Conservation (phyloP, 2,113 vertebrate genomes). For the Campylomormyrus tamandua region DNA sequence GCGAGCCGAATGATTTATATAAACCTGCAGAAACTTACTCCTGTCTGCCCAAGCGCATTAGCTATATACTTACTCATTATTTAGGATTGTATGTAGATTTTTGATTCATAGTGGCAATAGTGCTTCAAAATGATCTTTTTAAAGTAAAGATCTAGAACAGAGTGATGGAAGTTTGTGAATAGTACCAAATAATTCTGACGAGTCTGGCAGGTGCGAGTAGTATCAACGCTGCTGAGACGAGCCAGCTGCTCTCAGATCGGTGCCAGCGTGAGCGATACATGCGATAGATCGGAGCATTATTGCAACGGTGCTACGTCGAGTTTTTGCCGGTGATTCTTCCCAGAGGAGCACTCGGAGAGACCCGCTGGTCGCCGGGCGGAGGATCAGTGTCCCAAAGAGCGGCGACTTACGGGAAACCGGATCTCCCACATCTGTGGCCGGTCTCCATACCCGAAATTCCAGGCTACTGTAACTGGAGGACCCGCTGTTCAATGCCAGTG, state of each 20-base stretch:
- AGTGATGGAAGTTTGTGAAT: background rate
- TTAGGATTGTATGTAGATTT: background rate
- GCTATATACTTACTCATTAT: background rate
- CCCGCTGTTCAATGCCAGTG: slow-evolving; percentile 45
- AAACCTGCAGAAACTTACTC: background rate
- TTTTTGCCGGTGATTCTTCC: background rate
- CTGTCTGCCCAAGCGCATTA: background rate
- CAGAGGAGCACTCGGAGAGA: background rate
- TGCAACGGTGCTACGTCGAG: too few species aligned
- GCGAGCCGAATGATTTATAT: background rate
- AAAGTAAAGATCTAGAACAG: background rate
- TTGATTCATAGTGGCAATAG: background rate
- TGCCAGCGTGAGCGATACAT: background rate
- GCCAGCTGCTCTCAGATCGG: background rate
- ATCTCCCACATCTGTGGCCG: slow-evolving; percentile 59
- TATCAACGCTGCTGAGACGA: background rate
- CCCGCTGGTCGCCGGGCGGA: background rate
- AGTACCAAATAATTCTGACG: background rate
- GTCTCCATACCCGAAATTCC: slow-evolving; percentile 43
- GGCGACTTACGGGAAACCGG: slow-evolving; percentile 53
- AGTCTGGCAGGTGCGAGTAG: background rate
- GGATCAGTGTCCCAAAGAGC: slow-evolving; percentile 3
- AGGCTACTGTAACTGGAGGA: slow-evolving; percentile 60
- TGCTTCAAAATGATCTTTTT: background rate
- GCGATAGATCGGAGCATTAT: background rate